Evolutionary conservation across 2,888 invertebrate genomes (phyloP).

Genomic region (Venustoraphidia nigricollis): DNA sequence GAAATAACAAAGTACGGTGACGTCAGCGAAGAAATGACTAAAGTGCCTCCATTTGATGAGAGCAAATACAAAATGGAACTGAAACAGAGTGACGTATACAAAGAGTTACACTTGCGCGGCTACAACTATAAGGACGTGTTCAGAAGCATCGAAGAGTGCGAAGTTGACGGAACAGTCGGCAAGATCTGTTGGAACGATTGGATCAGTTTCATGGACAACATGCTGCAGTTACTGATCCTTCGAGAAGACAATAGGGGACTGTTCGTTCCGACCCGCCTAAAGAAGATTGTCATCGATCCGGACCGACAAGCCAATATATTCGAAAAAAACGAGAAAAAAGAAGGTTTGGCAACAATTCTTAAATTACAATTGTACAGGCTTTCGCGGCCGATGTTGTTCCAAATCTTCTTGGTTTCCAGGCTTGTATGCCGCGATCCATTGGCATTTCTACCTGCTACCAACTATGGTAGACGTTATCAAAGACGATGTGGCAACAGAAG

Average conservation of each 20-base stretch:
- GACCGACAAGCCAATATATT: conserved; percentile 16
- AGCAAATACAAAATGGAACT: conserved; percentile 19
- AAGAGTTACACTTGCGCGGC: conserved; percentile 52
- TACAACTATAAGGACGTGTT: conserved; percentile 32
- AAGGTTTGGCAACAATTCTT: no score
- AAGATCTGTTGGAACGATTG: conserved; percentile 42
- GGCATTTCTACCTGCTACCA: no score
- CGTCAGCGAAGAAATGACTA: no score
- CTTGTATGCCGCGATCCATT: no score
- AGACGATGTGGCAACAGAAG: no score
- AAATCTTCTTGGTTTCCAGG: no score
- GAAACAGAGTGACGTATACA: conserved; percentile 47
- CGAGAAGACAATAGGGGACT: conserved; percentile 52
- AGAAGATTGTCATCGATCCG: conserved; percentile 35
- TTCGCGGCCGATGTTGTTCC: no score
- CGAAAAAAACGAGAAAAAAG: background rate
- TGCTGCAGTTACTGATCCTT: conserved; percentile 65
- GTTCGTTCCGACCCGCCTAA: conserved; percentile 50
- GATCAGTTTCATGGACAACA: conserved; percentile 78
- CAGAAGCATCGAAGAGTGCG: conserved; percentile 20
- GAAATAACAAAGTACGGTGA: no score
- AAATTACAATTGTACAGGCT: no score
- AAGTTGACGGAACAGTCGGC: conserved; percentile 18
- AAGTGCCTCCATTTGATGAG: conserved; percentile 2
- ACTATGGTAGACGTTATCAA: no score